Evolutionary conservation across 2,113 vertebrate species (phyloP), one percentile per base, ranked within the genome.

Genomic region (Oceanites oceanicus): DNA sequence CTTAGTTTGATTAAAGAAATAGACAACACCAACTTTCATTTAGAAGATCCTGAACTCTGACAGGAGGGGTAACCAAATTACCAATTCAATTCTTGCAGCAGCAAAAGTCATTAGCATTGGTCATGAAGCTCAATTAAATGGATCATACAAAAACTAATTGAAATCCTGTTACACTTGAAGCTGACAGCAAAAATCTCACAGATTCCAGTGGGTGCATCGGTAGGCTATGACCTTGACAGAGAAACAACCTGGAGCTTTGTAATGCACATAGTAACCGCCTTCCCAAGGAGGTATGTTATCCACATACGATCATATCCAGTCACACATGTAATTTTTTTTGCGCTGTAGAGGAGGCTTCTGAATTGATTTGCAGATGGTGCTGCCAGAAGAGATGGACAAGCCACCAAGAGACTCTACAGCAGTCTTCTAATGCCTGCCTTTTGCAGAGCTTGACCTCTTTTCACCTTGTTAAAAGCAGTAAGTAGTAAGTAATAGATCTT

Each of bases 401-500:
- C 81, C 53, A 62, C 53, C 55, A 90, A 82, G 58, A 90, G 82
- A 53, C 86, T 90, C 47, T 49, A 65, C 45, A 81, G 88, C 85
- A 90, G 52, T 36, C 70, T 78, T 67, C 56, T 91, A 86, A 82
- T 50, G 73, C 42, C 86, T 97, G 92, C 78, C 83, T 81, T 88
- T 95, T 88, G 80, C 78, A 61, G 45, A 53, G 90, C 14, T 71
- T 97, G 87, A 95, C 92, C 95, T 93, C 88, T 86, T 79, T 72
- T 94, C 82, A 95, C 88, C 92, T 89, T 78, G 65, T 92, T 91
- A 95, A 97, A 97, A 92, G 78, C 84, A 81, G 63, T 88, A 96
- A 97, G 94, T 94, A 91, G 92, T 94, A 96, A 96, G 94, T 90
- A 97, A 96, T 78, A 95, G 90, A 96, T 95, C 91, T 96, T 95